Evolutionary conservation across 2,113 vertebrate genomes (phyloP), one percentile per base, ranked within the genome.

Genomic region (Daboia siamensis): DNA sequence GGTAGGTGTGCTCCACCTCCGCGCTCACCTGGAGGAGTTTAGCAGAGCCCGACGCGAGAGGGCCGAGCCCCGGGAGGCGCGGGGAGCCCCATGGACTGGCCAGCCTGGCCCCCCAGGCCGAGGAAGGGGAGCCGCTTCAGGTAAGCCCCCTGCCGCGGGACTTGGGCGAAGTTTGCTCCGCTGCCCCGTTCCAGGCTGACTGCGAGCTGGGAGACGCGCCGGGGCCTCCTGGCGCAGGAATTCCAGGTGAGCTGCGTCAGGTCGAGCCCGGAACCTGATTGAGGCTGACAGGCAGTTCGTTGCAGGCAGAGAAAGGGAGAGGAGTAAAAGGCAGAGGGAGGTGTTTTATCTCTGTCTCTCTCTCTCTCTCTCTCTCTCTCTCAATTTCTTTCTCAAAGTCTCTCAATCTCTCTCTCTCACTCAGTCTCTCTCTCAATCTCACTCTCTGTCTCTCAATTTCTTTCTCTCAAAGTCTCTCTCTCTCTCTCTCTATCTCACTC

Each of bases 21-120:
- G 85, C 48, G 93, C 91, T 95, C 93, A 96, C 95, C 95, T 96
- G 95, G 86, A 86, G 90, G 88, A n/a, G 92, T 86, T 11, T 92
- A 48, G 29, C 29, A 13, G 57, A 93, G 91, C 85, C 95, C 91
- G 92, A 91, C 91, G 94, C 94, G 92, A 95, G 92, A 95, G 90
- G 95, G 95, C 95, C 90, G 86, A 89, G 93, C 93, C 93, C 93
- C 92, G 11, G 29, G 61, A 6, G 11, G 20, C 74, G 33, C 59
- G 0, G 59, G n/a, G 57, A 54, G 64, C 80, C 57, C 74, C 0
- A 85, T 85, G 33, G 33, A 57, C 15, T 0, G 86, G 4, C 33
- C 59, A 69, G 46, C 13, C 87, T 56, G 44, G 29, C 51, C 55
- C 74, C 55, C 44, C 23, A 7, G 56, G 7, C 39, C 87, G 15